Evolutionary conservation across 2,113 vertebrate species (phyloP).

Genomic region (Oenanthe oenanthe): DNA sequence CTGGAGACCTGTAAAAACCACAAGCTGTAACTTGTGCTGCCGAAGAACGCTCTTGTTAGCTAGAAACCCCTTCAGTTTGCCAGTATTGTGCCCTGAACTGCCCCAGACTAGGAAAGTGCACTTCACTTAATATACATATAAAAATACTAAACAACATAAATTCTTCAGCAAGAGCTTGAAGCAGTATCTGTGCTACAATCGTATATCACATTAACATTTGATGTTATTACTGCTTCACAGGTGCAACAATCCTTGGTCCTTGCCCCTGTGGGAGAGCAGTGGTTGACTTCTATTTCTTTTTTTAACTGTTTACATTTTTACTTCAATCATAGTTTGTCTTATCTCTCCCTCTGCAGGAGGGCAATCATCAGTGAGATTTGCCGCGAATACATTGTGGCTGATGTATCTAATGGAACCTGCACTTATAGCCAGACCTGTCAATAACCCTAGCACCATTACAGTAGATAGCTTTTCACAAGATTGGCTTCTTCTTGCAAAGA

Average conservation of each 20-base stretch:
- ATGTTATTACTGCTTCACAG: conserved; percentile 59
- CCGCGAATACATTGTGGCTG: conserved; percentile 70
- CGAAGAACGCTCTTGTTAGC: background rate
- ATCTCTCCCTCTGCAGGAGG: conserved; percentile 75
- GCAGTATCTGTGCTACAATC: conserved; percentile 50
- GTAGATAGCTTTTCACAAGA: conserved; percentile 75
- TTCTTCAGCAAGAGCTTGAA: conserved; percentile 54
- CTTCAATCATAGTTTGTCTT: conserved; percentile 78
- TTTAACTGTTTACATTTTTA: conserved; percentile 78
- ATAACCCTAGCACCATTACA: conserved; percentile 75
- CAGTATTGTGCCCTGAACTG: conserved; percentile 52
- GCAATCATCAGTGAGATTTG: conserved; percentile 75
- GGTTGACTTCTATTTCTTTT: conserved; percentile 72
- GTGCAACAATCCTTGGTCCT: conserved; percentile 66
- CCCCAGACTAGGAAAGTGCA: conserved; percentile 56
- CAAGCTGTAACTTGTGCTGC: background rate
- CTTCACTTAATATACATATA: conserved; percentile 71
- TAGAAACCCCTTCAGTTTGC: conserved; percentile 50
- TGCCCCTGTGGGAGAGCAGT: conserved; percentile 67
- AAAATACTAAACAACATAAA: conserved; percentile 68
- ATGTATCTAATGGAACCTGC: conserved; percentile 77
- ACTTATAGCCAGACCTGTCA: conserved; percentile 76
- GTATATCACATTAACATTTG: conserved; percentile 65
- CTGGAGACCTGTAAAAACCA: conserved; percentile 5
- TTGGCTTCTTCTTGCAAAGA: conserved; percentile 75